Evolutionary conservation across 2,113 vertebrate species (phyloP), one percentile per base, ranked within the genome.

Genomic region (Oryzias woworae): DNA sequence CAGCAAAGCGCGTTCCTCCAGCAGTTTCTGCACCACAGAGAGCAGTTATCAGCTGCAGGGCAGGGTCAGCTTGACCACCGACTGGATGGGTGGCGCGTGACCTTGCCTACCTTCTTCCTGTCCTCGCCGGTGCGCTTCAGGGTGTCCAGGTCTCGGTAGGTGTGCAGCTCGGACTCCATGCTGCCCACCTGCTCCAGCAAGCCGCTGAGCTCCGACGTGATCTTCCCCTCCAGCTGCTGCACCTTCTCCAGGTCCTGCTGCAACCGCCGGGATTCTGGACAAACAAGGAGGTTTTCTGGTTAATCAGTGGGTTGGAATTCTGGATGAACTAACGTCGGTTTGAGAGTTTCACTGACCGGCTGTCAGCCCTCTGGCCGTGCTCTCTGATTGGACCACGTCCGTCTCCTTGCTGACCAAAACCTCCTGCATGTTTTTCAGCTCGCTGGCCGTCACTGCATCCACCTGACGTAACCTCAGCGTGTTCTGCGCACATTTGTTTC

Each of bases 231-330:
- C 69, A 99, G 78, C 65, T 95, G 93, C 56, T 96, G 95, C 80
- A 99, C 95, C 85, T 98, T 98, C 89, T 98, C 94, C 44, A 98
- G 90, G 85, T 99, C 95, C 87, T 95, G 92, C 77, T 95, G 95
- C 42, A 99, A 88, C 54, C 92, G 92, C 10, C 95, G 93, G 58
- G 93, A 96, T 70, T 99, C 97, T 99, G 78, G 13, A 22, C 3
- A 14, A 57, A 1, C 1, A 4, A 46, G 4, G 1, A 15, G 5
- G 15, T 44, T 44, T 44, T 44, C 15, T 44, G 14, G 17, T 17
- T 7, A 5, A 46, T 17, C 17, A 46, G 14, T 46, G 14, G 4
- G 44, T 16, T 44, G 15, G 43, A 3, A 15, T 14, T 44, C 5
- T 16, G 14, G 44, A 17, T 17, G 15, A 2, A 7, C 3, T 18